These are phyloP conservation scores for Leptobrachium leishanense DNA, from an alignment of 2,113 vertebrate genomes.

Conservation along the genomic window DNA sequence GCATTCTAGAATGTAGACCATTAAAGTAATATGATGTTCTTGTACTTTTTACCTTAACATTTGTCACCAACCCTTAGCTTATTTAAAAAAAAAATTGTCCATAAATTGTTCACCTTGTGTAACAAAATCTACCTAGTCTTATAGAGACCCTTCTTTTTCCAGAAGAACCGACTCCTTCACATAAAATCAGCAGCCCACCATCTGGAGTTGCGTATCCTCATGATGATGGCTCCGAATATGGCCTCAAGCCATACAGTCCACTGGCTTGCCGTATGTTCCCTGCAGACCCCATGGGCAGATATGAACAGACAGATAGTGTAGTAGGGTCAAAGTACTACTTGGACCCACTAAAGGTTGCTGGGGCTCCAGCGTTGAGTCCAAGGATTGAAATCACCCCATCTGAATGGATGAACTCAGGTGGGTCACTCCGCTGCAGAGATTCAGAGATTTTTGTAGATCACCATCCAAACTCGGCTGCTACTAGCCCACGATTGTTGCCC, in stretches of 20 bases:
- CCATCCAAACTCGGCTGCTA: constrained; percentile 69
- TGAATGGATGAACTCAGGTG: constrained; percentile 87
- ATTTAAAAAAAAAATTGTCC: constrained; percentile 49
- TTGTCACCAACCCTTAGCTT: constrained; percentile 9
- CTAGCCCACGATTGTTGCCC: constrained; percentile 86
- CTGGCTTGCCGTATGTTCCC: constrained; percentile 68
- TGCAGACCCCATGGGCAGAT: constrained; percentile 77
- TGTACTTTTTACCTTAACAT: not conserved
- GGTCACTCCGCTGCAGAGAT: constrained; percentile 73
- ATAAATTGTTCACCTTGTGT: constrained; percentile 60
- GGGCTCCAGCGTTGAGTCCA: constrained; percentile 84
- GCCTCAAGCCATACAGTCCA: constrained; percentile 83
- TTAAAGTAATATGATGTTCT: not conserved
- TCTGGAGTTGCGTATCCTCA: constrained; percentile 80
- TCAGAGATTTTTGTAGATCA: constrained; percentile 80
- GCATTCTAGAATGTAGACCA: not conserved
- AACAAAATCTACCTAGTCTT: constrained; percentile 72
- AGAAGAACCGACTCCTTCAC: constrained; percentile 88
- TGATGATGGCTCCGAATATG: constrained; percentile 81
- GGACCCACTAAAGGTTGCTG: constrained; percentile 71
- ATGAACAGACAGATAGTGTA: constrained; percentile 79
- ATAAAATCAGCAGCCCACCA: constrained; percentile 82
- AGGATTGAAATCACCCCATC: constrained; percentile 97
- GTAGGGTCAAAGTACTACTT: constrained; percentile 81
- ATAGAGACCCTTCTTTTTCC: constrained; percentile 82